Conservation (phyloP, 2,113 vertebrate species). For the Sialia sialis region DNA sequence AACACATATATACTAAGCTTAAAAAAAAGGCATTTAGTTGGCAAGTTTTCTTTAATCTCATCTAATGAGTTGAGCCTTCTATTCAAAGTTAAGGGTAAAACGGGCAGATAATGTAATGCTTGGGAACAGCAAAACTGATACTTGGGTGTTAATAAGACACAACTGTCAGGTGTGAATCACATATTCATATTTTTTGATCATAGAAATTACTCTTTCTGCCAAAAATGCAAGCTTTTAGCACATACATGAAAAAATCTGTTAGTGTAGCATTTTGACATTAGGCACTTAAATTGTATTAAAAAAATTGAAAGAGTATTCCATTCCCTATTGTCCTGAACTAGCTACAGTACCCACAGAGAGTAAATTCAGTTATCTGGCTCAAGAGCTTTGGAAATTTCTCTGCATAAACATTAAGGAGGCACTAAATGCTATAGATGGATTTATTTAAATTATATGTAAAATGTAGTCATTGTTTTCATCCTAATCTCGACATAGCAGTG, state of each 20-base stretch:
- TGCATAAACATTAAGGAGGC: not conserved
- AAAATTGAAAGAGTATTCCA: not conserved
- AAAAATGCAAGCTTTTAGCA: not conserved
- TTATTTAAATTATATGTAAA: not conserved
- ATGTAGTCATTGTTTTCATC: not conserved
- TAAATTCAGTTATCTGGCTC: not conserved
- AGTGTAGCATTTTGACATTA: not conserved
- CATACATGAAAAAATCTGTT: not conserved
- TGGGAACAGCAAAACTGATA: not conserved
- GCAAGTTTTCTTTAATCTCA: not conserved
- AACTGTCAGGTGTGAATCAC: not conserved
- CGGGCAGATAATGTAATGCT: not conserved
- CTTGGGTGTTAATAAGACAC: not conserved
- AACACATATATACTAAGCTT: not conserved
- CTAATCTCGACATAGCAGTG: not conserved
- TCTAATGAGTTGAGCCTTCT: not conserved
- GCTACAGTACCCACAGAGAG: not conserved
- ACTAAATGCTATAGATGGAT: not conserved
- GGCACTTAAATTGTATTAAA: not conserved
- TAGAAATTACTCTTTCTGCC: not conserved
- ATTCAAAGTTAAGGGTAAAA: not conserved
- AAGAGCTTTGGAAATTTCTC: not conserved
- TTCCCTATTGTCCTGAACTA: not conserved
- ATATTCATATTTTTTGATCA: not conserved
- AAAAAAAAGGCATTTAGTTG: not conserved